These are phyloP conservation scores for Adrianichthys oophorus DNA, from an alignment of 2,797 vertebrate species.

Conservation along the genomic window DNA sequence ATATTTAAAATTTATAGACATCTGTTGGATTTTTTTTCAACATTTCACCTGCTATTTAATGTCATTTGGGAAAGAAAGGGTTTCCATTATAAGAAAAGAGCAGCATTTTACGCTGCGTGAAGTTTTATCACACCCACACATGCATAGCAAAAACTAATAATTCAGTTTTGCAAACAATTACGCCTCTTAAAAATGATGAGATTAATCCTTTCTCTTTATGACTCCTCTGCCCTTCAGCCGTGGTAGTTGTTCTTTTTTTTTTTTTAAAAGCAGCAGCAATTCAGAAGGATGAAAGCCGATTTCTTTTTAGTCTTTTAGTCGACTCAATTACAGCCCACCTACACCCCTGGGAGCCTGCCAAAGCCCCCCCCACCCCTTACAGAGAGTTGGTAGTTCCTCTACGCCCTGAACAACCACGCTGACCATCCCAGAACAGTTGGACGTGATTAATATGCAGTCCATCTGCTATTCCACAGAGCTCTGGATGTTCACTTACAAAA, in stretches of 20 bases:
- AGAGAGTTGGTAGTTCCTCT: constrained; percentile 36
- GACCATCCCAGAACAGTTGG: constrained; percentile 31
- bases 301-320: constrained; percentile 25
- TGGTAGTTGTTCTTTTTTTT: constrained; percentile 45
- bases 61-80: too few species aligned
- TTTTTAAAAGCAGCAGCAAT: constrained; percentile 51
- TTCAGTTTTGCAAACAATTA: constrained; percentile 7
- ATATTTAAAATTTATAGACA: too few species aligned
- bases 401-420: constrained; percentile 17
- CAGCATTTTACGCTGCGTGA: too few species aligned
- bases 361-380: constrained; percentile 42
- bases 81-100: too few species aligned
- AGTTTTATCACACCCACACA: background rate
- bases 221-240: constrained; percentile 66
- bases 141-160: background rate
- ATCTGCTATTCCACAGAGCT: constrained; percentile 30
- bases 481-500: constrained; percentile 13
- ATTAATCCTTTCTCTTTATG: constrained; percentile 32
- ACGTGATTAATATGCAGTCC: constrained; percentile 35
- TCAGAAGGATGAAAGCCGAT: constrained; percentile 53
- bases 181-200: constrained; percentile 18
- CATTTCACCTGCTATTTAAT: too few species aligned
- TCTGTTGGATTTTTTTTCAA: too few species aligned
- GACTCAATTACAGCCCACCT: constrained; percentile 72
- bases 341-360: constrained; percentile 53